These are phyloP conservation scores for Oxygymnocypris stewartii DNA, from an alignment of 2,113 vertebrate genomes.

Conservation along the genomic window DNA sequence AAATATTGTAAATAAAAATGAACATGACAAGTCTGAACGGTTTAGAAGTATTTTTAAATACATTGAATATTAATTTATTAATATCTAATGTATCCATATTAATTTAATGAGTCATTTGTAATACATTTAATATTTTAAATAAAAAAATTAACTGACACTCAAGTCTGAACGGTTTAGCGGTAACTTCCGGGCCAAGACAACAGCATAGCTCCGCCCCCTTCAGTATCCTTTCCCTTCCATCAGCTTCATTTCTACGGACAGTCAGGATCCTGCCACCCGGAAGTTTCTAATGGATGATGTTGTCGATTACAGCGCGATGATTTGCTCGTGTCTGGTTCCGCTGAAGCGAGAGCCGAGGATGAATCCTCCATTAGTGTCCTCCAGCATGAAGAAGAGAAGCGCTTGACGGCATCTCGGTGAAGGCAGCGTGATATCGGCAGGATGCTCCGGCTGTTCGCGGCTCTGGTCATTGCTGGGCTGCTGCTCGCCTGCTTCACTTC, in stretches of 20 bases:
- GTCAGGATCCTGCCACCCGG: constrained; percentile 20
- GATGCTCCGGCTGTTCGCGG: constrained; percentile 73
- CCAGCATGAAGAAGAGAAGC: background rate
- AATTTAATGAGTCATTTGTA: background rate
- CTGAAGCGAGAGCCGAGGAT: background rate
- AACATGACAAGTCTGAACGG: no score
- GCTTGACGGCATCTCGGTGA: background rate
- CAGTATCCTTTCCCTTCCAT: background rate
- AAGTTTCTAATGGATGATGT: constrained; percentile 37
- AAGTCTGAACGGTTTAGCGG: no score
- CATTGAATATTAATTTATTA: no score
- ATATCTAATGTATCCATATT: no score
- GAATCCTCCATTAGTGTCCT: background rate
- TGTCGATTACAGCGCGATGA: constrained; percentile 6
- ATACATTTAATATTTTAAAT: background rate
- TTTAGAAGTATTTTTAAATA: no score
- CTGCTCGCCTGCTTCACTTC: constrained; percentile 73
- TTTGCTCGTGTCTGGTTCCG: background rate
- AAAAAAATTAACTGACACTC: background rate
- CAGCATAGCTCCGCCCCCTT: background rate
- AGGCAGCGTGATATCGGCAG: constrained; percentile 20
- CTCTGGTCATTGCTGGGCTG: constrained; percentile 74
- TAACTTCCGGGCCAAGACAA: background rate
- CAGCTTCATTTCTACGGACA: background rate
- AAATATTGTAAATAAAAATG: no score